Evolutionary conservation across 2,888 invertebrate genomes (phyloP).

Genomic region (Drosophila incognita): DNA sequence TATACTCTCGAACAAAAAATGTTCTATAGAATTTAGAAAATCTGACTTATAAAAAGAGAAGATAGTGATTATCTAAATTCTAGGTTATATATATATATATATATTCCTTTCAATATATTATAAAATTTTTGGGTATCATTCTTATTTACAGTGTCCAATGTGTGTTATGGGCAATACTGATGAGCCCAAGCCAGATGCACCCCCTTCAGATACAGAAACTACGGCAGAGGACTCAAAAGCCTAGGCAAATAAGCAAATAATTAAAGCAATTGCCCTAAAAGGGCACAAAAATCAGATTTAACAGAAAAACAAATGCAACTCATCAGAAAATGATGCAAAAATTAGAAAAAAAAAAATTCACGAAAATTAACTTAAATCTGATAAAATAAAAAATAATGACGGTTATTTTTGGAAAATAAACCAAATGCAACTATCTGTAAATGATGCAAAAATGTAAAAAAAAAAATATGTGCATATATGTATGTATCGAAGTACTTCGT

Average conservation of each 20-base stretch:
- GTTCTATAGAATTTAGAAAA: background rate
- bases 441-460: constrained; percentile 8
- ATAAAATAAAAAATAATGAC: background rate
- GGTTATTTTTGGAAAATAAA: background rate
- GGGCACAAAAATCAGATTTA: constrained; percentile 39
- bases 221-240: constrained; percentile 83
- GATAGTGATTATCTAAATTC: background rate
- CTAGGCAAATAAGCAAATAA: constrained; percentile 39
- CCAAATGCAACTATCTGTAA: background rate
- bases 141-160: constrained; percentile 86
- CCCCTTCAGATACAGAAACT: constrained; percentile 82
- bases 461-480: background rate
- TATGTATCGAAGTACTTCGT: background rate
- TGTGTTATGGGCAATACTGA: constrained; percentile 84
- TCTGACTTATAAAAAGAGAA: background rate
- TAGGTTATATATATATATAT: background rate
- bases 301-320: constrained; percentile 21
- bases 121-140: background rate
- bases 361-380: background rate
- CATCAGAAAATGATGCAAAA: constrained; percentile 49
- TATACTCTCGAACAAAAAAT: background rate
- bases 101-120: background rate
- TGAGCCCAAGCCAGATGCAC: constrained; percentile 81
- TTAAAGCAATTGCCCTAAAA: constrained; percentile 54
- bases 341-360: constrained; percentile 36